A percentile compares a stretch with the other conserved stretches of the same genome.
Evolutionary conservation across 2,113 vertebrate species (phyloP).

Genomic region (human (Homo sapiens)): DNA sequence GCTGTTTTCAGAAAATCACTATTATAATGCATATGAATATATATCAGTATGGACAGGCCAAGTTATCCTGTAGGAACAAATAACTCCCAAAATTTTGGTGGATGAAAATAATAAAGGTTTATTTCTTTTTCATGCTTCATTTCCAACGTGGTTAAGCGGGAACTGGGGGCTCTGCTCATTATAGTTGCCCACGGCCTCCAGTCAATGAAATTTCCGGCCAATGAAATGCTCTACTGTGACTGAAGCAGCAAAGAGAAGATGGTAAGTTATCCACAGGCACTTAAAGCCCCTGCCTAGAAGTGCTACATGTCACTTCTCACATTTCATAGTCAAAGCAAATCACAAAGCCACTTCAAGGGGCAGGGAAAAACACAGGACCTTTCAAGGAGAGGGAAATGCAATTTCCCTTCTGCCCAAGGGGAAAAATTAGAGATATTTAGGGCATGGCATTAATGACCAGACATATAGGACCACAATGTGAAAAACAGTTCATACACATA

Average conservation of each 20-base stretch:
- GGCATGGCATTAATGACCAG: background rate
- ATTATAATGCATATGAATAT: background rate
- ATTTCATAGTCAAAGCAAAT: background rate
- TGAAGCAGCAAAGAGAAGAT: background rate
- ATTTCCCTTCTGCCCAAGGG: background rate
- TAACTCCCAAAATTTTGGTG: background rate
- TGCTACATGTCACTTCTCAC: background rate
- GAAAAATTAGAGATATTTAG: background rate
- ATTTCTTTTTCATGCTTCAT: background rate
- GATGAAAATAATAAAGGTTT: background rate
- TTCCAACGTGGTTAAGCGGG: background rate
- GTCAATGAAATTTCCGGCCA: background rate
- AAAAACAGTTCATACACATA: too few species aligned
- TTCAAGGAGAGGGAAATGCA: background rate
- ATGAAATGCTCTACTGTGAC: background rate
- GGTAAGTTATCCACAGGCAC: background rate
- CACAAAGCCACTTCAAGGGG: background rate
- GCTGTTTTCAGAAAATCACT: background rate
- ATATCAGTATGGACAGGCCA: background rate
- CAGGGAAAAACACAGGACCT: background rate
- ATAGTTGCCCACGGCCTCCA: background rate
- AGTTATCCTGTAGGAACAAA: background rate
- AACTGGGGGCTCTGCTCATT: background rate
- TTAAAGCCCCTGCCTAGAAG: background rate
- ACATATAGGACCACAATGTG: too few species aligned